Evolutionary conservation across 2,797 vertebrate species (phyloP).

Genomic region (Tolypeutes matacus): DNA sequence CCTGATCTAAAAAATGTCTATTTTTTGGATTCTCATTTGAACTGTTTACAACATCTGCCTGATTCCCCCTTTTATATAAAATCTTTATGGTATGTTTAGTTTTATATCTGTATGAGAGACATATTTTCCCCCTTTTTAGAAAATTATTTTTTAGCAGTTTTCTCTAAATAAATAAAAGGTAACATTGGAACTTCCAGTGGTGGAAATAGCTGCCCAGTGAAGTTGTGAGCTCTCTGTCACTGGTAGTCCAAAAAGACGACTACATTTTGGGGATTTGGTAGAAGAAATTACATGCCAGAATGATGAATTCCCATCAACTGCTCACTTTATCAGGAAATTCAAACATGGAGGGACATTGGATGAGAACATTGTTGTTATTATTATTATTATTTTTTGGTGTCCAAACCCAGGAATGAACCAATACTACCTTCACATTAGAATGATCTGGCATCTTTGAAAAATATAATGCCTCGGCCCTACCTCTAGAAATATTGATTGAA

Average conservation of each 20-base stretch:
- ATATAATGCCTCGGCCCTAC: not conserved
- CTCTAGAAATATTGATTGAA: not conserved
- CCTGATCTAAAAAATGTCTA: slow-evolving; percentile 24
- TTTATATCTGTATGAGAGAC: slow-evolving; percentile 7
- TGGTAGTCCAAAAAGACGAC: not conserved
- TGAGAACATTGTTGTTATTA: not conserved
- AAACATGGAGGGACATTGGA: not conserved
- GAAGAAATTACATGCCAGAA: not conserved
- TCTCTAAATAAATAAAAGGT: slow-evolving; percentile 52
- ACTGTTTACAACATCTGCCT: not conserved
- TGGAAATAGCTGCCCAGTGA: not conserved
- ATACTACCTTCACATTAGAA: not conserved
- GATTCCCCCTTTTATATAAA: slow-evolving; percentile 21
- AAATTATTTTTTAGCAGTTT: slow-evolving; percentile 26
- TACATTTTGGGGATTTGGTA: not conserved
- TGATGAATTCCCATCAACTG: not conserved
- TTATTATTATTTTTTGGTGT: too few relatives aligned
- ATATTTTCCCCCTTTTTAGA: not conserved
- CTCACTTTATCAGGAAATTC: not conserved
- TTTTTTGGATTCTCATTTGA: not conserved
- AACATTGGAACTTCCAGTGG: not conserved
- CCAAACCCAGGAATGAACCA: too few relatives aligned
- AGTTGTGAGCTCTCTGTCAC: not conserved
- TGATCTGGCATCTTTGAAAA: slow-evolving; percentile 2
- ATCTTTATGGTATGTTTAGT: slow-evolving; percentile 30